Evolutionary conservation across 2,113 vertebrate species (phyloP), one percentile per base, ranked within the genome.

Genomic region (Telmatochromis sp.): DNA sequence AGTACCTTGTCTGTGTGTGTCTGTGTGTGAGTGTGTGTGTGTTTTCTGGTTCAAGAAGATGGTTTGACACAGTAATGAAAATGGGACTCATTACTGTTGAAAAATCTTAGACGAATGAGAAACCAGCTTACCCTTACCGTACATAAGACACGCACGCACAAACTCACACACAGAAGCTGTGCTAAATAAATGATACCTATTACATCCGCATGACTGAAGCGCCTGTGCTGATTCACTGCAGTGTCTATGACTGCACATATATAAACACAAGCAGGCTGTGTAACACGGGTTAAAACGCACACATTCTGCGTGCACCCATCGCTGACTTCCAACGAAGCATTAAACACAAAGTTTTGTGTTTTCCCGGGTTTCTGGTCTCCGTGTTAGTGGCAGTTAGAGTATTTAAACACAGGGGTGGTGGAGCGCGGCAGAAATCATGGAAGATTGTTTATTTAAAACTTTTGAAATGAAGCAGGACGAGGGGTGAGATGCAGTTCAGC

Each of bases 221-320:
- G 7, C 28, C 33, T 80, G 47, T 93, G 93, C 92, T 95, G 94
- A 95, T 80, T 95, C 93, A 94, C 75, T 42, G 86, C 80, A 37
- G 60, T 57, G 51, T 65, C 80, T 81, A 35, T 63, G 11, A 31
- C 5, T 3, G 5, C 26, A 57, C 71, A 37, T 81, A 83, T 35
- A 63, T 40, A 73, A 13, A 68, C 47, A 78, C 86, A 82, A 13
- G 37, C 21, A 42, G 21, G 68, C 7, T 73, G 65, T 26, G 53
- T 71, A 60, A 50, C 42, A 54, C 26, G 19, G 40, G 21, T 45
- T 45, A 45, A 45, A 42, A 79, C 55, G 84, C 78, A 83, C 78
- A 87, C 60, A 63, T 10, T 23, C 35, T 33, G 50, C 53, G 8
- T 42, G 33, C 60, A 87, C 26, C 68, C 84, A 68, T 81, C 28